Base-by-base conservation (phyloP, 2,888 invertebrate species). In the Pyrrhia umbra region DNA sequence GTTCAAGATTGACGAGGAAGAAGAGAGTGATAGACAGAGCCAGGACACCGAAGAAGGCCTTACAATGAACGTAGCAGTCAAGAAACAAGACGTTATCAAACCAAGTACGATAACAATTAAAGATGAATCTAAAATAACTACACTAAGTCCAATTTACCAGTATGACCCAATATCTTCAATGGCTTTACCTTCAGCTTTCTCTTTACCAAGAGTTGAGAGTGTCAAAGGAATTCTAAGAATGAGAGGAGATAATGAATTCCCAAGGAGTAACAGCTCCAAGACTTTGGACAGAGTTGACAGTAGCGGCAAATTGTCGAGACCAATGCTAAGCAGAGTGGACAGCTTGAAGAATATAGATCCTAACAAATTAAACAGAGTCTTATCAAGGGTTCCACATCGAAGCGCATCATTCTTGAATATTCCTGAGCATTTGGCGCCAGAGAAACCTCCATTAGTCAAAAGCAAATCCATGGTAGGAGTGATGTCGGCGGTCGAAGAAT, bases 1-100 rank as follows among this genome's bases (percentile, higher is more conserved):
- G 88, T 95, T 94, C 64, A 95, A 95, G 75, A 95, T 95, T 20
- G 95, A 95, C 27, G 93, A 93, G 82, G 95, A 95, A 81, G 95
- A 94, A 66, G 94, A 93, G 75, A 88, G 86, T 57, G 91, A 93
- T n/a, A 84, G 81, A 40, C 85, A 84, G 39, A 92, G 91, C 39
- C 87, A 88, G 49, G 92, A 93, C 13, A 92, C 91, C 5, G 93
- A 93, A 85, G 93, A 93, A 71, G 95, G 94, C 2, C 63, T 95
- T 1, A 90, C 86, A 10, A 95, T 95, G 94, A 95, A 91, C 40
- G 91, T 95, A 15, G 69, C 87, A 8, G 77, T 94, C 16, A 93
- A 82, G 66, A 93, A 92, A 63, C 94, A 93, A 80, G 92, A 95
- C 42, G 91, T 94, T 0, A 81, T 94, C 15, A 95, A 94, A 83